Evolutionary conservation across 2,113 vertebrate species (phyloP).

Genomic region (Willisornis vidua): DNA sequence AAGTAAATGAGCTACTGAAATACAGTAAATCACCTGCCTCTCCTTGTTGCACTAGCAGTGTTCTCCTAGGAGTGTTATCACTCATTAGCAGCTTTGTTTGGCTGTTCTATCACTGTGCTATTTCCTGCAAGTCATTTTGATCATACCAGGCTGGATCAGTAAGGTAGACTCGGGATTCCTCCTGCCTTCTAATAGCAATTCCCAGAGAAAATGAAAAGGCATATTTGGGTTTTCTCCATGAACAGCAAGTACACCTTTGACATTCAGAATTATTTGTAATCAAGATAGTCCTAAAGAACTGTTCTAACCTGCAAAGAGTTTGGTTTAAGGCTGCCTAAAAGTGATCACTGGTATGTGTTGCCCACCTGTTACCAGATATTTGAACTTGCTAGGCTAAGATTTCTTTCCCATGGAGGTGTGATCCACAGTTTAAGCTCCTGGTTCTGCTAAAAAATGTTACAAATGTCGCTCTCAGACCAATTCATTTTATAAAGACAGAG

Average conservation of each 20-base stretch:
- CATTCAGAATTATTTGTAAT: not conserved
- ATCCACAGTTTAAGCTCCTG: not conserved
- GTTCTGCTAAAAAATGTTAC: not conserved
- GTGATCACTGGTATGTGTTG: not conserved
- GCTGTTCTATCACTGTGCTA: not conserved
- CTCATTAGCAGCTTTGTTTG: not conserved
- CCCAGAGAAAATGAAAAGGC: not conserved
- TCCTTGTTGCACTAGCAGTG: not conserved
- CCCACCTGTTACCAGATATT: not conserved
- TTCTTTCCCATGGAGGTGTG: not conserved
- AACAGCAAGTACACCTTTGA: not conserved
- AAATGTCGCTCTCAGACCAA: not conserved
- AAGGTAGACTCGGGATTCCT: not conserved
- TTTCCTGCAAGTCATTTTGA: not conserved
- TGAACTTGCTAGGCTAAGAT: not conserved
- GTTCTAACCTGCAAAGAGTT: not conserved
- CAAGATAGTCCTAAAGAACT: not conserved
- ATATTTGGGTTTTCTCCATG: rapidly evolving
- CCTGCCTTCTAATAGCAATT: not conserved
- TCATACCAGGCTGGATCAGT: not conserved
- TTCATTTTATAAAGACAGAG: not conserved
- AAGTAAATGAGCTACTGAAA: not conserved
- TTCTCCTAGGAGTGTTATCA: not conserved
- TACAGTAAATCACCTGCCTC: not conserved
- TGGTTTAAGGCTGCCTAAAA: not conserved